phyloP scores from a whole-genome alignment of 2,888 invertebrate species.

The Incurvaria masculella region DNA sequence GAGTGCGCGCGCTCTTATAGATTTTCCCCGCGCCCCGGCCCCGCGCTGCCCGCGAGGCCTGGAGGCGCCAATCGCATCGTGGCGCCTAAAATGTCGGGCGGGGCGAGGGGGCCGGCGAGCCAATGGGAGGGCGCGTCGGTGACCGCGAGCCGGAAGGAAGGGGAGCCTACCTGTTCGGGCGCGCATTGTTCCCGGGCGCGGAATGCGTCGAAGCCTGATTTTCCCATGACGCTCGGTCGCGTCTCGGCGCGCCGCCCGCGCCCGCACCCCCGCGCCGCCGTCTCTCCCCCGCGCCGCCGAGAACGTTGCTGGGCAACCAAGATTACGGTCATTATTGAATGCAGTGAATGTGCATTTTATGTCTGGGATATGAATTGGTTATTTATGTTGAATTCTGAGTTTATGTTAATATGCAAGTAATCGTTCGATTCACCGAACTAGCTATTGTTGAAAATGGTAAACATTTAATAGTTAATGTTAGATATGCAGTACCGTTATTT shows the following conservation, averaged over 20 bases:
- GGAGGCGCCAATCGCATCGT: conserved; percentile 16
- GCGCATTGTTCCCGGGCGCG: conserved; percentile 2
- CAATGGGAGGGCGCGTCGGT: conserved; percentile 31
- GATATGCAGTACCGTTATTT: too few species aligned
- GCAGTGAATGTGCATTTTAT: background rate
- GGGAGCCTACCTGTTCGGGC: conserved; percentile 16
- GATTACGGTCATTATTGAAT: background rate
- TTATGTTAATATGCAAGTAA: too few species aligned
- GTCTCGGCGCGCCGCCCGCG: conserved; percentile 34
- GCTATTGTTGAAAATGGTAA: too few species aligned
- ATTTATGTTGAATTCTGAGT: too few species aligned
- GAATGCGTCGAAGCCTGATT: conserved; percentile 51
- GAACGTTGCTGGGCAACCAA: background rate
- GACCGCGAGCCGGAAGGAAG: conserved; percentile 7
- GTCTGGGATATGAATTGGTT: too few species aligned
- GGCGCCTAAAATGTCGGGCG: conserved; percentile 30
- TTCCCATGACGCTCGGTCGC: conserved; percentile 41
- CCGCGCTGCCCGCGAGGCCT: conserved; percentile 19
- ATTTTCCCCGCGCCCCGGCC: conserved; percentile 8
- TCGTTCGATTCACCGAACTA: too few species aligned
- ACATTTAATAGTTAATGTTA: too few species aligned
- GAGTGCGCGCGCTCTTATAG: conserved; percentile 36
- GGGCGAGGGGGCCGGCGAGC: conserved; percentile 38
- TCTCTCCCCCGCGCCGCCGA: conserved; percentile 27
- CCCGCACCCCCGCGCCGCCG: conserved; percentile 48